Base-by-base conservation (phyloP, 2,113 vertebrate species). In the Nannobrachium achirus region DNA sequence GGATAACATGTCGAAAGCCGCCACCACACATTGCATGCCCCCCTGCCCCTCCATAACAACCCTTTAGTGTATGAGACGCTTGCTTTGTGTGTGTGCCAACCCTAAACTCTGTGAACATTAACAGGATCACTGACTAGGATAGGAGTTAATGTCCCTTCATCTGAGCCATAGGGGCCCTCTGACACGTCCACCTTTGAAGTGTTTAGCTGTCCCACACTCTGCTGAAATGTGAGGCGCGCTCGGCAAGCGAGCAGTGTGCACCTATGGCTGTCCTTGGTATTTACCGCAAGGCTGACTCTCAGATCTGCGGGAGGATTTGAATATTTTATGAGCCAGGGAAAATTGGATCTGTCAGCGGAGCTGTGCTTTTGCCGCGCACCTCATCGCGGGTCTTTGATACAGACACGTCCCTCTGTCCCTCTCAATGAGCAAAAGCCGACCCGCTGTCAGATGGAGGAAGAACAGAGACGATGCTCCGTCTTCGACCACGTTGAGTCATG, bases 281-380 rank as follows among this genome's bases (percentile, higher is more conserved):
- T 90, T 91, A 89, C 87, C 58, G 70, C 86, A 52, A 74, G 82
- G 83, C 83, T 82, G 66, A 69, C 71, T 75, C 83, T 88, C 76
- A 82, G 82, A 89, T 88, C 84, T 86, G 79, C 80, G 41, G 76
- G 82, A 90, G 90, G 91, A 93, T 93, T 92, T 92, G 83, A 92
- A 93, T 93, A 91, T 92, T 92, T 92, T 91, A 93, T 92, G 90
- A 92, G 89, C 69, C 71, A 80, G 72, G 73, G 86, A 91, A 92
- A 91, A 91, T 89, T 88, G 87, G 88, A 91, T 90, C 86, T 88
- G 92, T 91, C 91, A 88, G 83, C 67, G 83, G 81, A 81, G 81
- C 83, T 73, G 69, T 79, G 84, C 84, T 85, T 84, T 84, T 86
- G 82, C 83, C 62, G 78, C 68, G 8, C 4, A 68, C 66, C 79